Evolutionary conservation across 2,113 vertebrate species (phyloP), one percentile per base, ranked within the genome.

Genomic region (Egretta garzetta): DNA sequence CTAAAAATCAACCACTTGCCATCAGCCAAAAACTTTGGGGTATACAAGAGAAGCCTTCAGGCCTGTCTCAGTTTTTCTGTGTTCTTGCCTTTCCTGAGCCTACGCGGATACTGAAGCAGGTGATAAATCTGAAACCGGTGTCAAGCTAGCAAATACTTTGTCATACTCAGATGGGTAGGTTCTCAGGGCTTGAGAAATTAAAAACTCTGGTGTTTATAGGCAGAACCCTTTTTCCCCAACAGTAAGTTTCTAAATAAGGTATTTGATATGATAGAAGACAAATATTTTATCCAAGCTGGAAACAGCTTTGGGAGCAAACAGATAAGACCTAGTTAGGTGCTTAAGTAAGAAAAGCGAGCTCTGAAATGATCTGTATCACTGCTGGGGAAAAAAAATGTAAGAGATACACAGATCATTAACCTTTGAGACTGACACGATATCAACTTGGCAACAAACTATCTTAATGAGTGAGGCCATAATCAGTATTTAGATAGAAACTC

Each of bases 371-470:
- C 18, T 64, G 30, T 9, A 82, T 27, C 17, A 3, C 60, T 35
- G 41, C 16, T 8, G 5, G 4, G 37, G 9, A 4, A 1, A 14
- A 14, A 16, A 26, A 30, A 26, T 12, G 1, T 53, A 1, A 14
- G 2, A 67, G 4, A 30, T 1, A 58, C 4, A 74, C 37, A 59
- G n/a, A 85, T 83, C 49, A 80, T 71, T 76, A 87, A 80, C 55
- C 71, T 92, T 73, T 76, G 58, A 83, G n/a, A 80, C 0, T 67
- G 68, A 92, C n/a, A 88, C 30, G 3, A 0, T 23, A 90, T 32
- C 37, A 93, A 28, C 32, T 59, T 52, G 26, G 37, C 63, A 90
- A 84, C 59, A 67, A 88, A 28, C 49, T 66, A 47, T 9, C 63
- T 72, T 75, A 75, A 79, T 41, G 86, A 86, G 56, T 23, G 60